Evolutionary conservation across 2,113 vertebrate genomes (phyloP).

Genomic region (Ageneiosus marmoratus): DNA sequence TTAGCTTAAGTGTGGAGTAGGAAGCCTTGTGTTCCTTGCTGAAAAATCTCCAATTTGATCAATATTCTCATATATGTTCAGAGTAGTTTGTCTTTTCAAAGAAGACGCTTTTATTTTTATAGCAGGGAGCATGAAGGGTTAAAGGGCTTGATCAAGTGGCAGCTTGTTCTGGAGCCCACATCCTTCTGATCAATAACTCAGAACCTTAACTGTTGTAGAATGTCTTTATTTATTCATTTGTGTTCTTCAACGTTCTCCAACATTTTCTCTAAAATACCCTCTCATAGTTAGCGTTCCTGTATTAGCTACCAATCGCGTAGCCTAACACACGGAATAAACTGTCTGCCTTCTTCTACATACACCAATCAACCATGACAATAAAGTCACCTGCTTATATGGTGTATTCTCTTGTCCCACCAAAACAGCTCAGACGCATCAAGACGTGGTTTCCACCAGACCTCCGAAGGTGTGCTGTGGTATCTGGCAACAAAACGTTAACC

Average conservation of each 20-base stretch:
- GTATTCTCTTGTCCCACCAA: too few relatives aligned
- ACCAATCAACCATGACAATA: too few relatives aligned
- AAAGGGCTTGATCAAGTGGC: not conserved
- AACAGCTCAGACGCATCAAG: too few relatives aligned
- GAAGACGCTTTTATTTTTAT: not conserved
- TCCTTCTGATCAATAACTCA: not conserved
- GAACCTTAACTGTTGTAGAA: not conserved
- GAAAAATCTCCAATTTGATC: not conserved
- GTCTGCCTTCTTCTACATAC: not conserved
- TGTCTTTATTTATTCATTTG: not conserved
- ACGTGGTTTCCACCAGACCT: too few relatives aligned
- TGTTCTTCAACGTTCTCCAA: not conserved
- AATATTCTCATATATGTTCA: not conserved
- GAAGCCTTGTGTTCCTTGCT: not conserved
- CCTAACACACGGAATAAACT: not conserved
- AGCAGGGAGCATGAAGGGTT: not conserved
- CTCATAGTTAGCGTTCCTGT: not conserved
- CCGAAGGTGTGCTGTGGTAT: too few relatives aligned
- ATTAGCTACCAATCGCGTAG: not conserved
- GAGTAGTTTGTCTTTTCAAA: not conserved
- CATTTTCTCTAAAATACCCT: not conserved
- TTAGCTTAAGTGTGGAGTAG: not conserved
- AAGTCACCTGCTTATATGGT: too few relatives aligned
- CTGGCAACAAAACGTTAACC: too few relatives aligned
- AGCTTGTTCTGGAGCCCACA: not conserved